Evolutionary conservation across 2,113 vertebrate species (phyloP).

Genomic region (Phoxinus phoxinus): DNA sequence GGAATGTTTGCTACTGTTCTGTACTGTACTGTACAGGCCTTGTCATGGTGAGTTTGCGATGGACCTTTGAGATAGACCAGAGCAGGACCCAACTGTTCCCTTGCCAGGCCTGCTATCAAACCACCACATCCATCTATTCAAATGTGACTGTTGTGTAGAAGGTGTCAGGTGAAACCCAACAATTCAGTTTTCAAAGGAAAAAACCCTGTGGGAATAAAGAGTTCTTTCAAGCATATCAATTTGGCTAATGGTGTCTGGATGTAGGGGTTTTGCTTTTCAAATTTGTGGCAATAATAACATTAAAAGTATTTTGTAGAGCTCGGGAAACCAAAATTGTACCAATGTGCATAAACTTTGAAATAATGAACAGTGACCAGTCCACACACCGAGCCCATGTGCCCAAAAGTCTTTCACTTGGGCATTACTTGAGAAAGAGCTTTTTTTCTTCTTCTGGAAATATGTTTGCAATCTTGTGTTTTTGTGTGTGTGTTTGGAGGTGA

Average conservation of each 20-base stretch:
- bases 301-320: neutral
- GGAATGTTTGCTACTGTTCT: slow-evolving; percentile 50
- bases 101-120: slow-evolving; percentile 28
- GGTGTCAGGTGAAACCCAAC: slow-evolving; percentile 8
- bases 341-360: neutral
- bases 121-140: slow-evolving; percentile 9
- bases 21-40: slow-evolving; percentile 32
- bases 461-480: neutral
- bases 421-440: neutral
- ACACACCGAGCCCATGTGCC: neutral
- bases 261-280: neutral
- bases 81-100: slow-evolving; percentile 5
- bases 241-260: neutral
- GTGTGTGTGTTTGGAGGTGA: neutral
- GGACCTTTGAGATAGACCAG: slow-evolving; percentile 26
- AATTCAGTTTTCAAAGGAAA: neutral
- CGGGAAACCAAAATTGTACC: neutral
- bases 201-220: neutral
- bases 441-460: neutral
- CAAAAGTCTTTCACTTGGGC: neutral
- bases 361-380: neutral
- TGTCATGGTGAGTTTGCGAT: slow-evolving; percentile 31
- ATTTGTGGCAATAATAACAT: neutral
- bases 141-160: neutral
- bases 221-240: neutral